Evolutionary conservation across 2,888 invertebrate species (phyloP).

Genomic region (Cheilosia scutellata): DNA sequence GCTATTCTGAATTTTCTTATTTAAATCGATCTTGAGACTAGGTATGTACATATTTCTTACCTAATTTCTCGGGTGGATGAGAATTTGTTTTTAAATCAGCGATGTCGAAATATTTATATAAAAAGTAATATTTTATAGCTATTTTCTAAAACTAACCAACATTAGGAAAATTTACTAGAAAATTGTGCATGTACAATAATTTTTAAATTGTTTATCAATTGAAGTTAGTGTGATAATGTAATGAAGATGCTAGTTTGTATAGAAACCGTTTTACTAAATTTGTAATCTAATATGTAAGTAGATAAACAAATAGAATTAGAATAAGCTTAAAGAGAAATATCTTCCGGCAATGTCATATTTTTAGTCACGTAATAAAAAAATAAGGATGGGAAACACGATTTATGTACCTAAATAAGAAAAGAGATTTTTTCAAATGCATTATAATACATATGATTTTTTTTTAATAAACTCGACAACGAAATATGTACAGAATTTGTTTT

Average conservation of each 20-base stretch:
- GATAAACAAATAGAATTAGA: not conserved
- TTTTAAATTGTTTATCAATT: conserved; percentile 7
- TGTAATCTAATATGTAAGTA: not conserved
- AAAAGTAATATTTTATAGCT: not conserved
- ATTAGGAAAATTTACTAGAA: conserved; percentile 8
- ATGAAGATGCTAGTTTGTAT: conserved; percentile 6
- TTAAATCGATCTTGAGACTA: not conserved
- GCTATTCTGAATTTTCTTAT: not conserved
- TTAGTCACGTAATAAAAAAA: not conserved
- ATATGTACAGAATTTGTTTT: not conserved
- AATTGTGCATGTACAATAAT: conserved; percentile 21
- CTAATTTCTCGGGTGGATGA: too few species aligned
- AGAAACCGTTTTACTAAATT: conserved; percentile 6
- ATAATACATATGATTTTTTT: not conserved
- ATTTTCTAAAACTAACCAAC: not conserved
- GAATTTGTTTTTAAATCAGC: not conserved
- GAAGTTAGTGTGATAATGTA: conserved; percentile 37
- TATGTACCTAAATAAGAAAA: conserved; percentile 2
- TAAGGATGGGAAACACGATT: not conserved
- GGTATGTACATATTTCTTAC: not conserved
- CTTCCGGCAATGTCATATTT: not conserved
- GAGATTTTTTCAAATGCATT: not conserved
- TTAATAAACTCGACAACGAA: not conserved
- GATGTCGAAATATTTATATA: not conserved
- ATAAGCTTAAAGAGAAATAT: not conserved